Conservation (phyloP, 1,140 invertebrate genomes). For the Medauroidea extradentata region DNA sequence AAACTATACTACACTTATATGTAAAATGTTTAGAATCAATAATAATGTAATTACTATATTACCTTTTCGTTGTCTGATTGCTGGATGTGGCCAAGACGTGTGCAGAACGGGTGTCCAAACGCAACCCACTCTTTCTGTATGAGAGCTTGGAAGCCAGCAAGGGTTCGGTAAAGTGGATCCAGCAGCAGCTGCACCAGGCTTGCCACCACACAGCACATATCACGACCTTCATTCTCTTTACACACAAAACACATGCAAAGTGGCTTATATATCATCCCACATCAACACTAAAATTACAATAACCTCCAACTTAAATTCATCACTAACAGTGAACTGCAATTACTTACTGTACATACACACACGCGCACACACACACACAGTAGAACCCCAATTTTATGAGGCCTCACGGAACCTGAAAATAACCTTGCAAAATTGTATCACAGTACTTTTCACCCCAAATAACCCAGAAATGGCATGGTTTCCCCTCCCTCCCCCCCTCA, state of each 20-base stretch:
- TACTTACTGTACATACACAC: no score
- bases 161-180: constrained; percentile 78
- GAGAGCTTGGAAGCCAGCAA: constrained; percentile 85
- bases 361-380: no score
- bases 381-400: no score
- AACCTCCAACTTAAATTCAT: neutral
- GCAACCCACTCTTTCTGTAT: constrained; percentile 94
- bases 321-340: neutral
- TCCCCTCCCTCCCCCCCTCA: no score
- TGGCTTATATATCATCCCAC: neutral
- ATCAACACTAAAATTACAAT: neutral
- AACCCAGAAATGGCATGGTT: no score
- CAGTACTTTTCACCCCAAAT: no score
- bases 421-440: no score
- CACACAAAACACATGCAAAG: constrained; percentile 13
- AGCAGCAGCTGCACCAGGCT: constrained; percentile 81
- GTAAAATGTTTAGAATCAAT: no score
- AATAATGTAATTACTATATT: no score
- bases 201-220: constrained; percentile 83
- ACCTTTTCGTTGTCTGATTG: constrained; percentile 35
- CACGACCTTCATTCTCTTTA: constrained; percentile 76
- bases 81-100: constrained; percentile 57
- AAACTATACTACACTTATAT: no score
- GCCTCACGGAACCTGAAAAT: no score
- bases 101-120: constrained; percentile 83